Evolutionary conservation across 2,113 vertebrate genomes (phyloP).

Genomic region (Spilogale gracilis): DNA sequence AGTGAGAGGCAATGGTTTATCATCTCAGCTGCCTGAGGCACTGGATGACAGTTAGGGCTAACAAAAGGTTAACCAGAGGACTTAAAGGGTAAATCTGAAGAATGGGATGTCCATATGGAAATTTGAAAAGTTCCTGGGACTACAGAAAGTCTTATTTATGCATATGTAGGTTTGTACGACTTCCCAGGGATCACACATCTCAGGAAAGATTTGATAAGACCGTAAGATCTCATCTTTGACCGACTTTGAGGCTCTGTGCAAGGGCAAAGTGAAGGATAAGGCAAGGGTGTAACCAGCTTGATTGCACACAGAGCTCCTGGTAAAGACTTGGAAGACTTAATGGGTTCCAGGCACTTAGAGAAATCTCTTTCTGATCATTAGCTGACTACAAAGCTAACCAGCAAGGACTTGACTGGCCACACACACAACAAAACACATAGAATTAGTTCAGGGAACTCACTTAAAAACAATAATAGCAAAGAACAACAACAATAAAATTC

Average conservation of each 20-base stretch:
- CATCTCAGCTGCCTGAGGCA: not conserved
- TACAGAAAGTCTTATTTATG: not conserved
- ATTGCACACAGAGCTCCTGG: not conserved
- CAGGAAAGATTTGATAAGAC: not conserved
- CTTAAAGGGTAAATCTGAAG: not conserved
- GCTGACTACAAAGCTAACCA: not conserved
- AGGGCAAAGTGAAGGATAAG: not conserved
- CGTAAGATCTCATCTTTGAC: not conserved
- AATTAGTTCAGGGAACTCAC: not conserved
- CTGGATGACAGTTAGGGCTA: not conserved
- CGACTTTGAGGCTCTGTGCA: not conserved
- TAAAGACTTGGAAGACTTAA: not conserved
- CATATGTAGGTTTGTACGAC: not conserved
- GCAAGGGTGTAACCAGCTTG: not conserved
- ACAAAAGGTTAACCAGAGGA: not conserved
- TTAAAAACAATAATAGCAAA: not conserved
- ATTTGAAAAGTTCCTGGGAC: not conserved
- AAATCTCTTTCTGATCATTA: not conserved
- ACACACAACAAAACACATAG: not conserved
- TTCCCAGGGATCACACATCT: not conserved
- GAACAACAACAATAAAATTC: not conserved
- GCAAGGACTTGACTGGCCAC: not conserved
- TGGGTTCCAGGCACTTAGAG: not conserved
- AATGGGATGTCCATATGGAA: not conserved
- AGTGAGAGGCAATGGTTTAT: not conserved